A percentile compares a stretch with the other conserved stretches of the same genome.
Conservation (phyloP, 1,140 invertebrate genomes). For the Parapsyche elsis region DNA sequence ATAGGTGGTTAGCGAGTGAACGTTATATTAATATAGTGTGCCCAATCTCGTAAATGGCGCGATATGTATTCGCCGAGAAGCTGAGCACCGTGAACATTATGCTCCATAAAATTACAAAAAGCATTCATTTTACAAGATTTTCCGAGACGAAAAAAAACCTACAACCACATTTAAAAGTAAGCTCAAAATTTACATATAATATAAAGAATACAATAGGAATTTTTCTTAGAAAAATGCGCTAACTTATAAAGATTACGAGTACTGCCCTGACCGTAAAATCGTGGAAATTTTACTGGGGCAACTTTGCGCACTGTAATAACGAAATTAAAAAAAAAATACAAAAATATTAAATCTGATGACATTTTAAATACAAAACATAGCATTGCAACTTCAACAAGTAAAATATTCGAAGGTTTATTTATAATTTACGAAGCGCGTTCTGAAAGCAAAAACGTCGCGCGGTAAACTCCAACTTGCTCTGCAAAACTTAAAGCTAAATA, state of each 20-base stretch:
- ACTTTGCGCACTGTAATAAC: conserved; percentile 9
- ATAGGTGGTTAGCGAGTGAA: not conserved
- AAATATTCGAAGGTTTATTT: not conserved
- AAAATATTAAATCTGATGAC: not conserved
- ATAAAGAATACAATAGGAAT: conserved; percentile 14
- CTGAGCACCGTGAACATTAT: not conserved
- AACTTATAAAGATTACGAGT: conserved; percentile 17
- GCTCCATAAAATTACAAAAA: conserved; percentile 22
- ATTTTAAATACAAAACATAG: not conserved
- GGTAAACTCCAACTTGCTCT: too few species aligned
- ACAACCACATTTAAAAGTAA: too few species aligned
- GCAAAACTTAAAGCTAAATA: conserved; percentile 33
- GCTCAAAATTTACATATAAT: conserved; percentile 8
- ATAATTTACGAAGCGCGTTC: not conserved
- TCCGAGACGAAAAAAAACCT: not conserved
- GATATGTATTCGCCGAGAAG: conserved; percentile 22
- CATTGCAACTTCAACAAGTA: not conserved
- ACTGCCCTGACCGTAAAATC: not conserved
- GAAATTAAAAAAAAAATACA: not conserved
- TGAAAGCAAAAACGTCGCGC: not conserved
- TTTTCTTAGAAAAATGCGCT: not conserved
- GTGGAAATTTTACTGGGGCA: conserved; percentile 18
- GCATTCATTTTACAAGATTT: conserved; percentile 4
- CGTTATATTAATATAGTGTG: conserved; percentile 16
- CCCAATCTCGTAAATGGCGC: conserved; percentile 19